Evolutionary conservation across 2,797 vertebrate species (phyloP).

Genomic region (Pangasius macronema): DNA sequence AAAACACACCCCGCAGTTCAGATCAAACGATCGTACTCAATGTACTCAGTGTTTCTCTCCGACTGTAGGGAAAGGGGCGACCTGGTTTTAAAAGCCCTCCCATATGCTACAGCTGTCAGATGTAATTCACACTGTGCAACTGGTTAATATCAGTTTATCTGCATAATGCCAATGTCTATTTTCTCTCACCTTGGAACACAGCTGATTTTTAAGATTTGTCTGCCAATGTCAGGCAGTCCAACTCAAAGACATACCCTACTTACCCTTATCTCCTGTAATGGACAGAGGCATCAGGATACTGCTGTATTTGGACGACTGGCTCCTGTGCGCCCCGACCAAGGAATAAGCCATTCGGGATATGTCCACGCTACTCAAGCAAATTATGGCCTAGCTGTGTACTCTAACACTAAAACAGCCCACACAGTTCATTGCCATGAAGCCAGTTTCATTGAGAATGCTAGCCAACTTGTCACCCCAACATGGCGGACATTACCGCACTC

Average conservation of each 20-base stretch:
- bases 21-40: background rate
- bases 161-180: background rate
- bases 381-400: background rate
- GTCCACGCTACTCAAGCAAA: background rate
- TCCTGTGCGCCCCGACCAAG: background rate
- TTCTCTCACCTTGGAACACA: background rate
- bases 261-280: background rate
- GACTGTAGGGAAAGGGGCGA: background rate
- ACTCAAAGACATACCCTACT: background rate
- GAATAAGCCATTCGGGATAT: background rate
- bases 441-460: background rate
- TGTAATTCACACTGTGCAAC: background rate
- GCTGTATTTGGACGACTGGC: background rate
- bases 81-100: background rate
- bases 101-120: background rate
- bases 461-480: background rate
- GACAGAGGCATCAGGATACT: background rate
- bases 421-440: background rate
- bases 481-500: background rate
- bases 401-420: background rate
- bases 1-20: background rate
- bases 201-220: background rate
- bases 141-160: background rate
- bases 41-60: background rate
- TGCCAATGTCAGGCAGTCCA: background rate